Conservation (phyloP, 2,888 invertebrate genomes). For the Amiota minor region DNA sequence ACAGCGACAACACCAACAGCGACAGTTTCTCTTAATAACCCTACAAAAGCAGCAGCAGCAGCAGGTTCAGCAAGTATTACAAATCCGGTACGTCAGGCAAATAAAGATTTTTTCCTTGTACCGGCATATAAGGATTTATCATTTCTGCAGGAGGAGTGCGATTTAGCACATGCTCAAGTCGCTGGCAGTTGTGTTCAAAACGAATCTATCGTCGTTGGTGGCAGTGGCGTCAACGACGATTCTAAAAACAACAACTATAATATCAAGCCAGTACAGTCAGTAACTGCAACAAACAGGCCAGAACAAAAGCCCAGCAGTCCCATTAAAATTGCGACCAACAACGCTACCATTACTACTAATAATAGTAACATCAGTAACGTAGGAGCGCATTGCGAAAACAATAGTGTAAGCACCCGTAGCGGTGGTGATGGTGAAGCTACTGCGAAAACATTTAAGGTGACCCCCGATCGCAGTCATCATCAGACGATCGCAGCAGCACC, state of each 20-base stretch:
- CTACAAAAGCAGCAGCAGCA: conserved; percentile 29
- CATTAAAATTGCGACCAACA: conserved; percentile 42
- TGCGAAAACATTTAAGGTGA: conserved; percentile 47
- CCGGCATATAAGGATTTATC: conserved; percentile 70
- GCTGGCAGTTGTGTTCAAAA: conserved; percentile 32
- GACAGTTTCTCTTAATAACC: conserved; percentile 35
- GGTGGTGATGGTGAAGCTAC: conserved; percentile 32
- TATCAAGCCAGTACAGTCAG: no score
- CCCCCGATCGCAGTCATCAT: conserved; percentile 59
- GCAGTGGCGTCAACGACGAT: conserved; percentile 48
- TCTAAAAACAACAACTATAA: conserved; percentile 52
- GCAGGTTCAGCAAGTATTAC: conserved; percentile 27
- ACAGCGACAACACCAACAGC: conserved; percentile 26
- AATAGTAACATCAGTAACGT: conserved; percentile 23
- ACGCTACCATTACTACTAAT: conserved; percentile 32
- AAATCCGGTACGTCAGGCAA: conserved; percentile 67
- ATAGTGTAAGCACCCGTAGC: background rate
- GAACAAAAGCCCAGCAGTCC: conserved; percentile 53
- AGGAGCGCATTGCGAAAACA: conserved; percentile 18
- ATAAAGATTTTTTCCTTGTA: conserved; percentile 66
- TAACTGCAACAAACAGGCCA: no score
- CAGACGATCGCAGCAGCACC: background rate
- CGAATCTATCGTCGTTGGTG: conserved; percentile 26
- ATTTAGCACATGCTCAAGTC: conserved; percentile 72
- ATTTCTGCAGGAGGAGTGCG: conserved; percentile 72